phyloP scores from a whole-genome alignment of 2,888 invertebrate genomes.

The Lasioglossum lativentre region DNA sequence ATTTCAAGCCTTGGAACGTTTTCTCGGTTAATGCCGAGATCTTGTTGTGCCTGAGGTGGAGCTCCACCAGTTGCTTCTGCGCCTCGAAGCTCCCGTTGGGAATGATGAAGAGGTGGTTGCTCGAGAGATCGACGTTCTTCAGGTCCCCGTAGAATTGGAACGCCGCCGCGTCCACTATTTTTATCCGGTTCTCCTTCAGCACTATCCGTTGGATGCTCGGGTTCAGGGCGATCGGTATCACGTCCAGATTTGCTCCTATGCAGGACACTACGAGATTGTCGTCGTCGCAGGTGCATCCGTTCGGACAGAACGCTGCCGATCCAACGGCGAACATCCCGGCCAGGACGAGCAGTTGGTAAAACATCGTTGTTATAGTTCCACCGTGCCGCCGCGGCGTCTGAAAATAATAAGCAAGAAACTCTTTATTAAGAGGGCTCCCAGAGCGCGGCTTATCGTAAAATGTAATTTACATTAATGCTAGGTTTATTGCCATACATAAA shows the following conservation, averaged over 20 bases:
- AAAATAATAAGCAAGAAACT: slow-evolving; percentile 47
- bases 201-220: slow-evolving; percentile 95
- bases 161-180: slow-evolving; percentile 93
- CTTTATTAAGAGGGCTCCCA: slow-evolving; percentile 8
- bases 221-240: slow-evolving; percentile 95
- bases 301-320: slow-evolving; percentile 91
- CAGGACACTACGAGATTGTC: slow-evolving; percentile 95
- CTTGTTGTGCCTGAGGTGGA: slow-evolving; percentile 94
- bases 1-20: slow-evolving; percentile 92
- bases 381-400: slow-evolving; percentile 64
- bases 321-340: slow-evolving; percentile 63
- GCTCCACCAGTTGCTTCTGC: slow-evolving; percentile 92
- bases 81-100: slow-evolving; percentile 92
- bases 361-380: slow-evolving; percentile 19
- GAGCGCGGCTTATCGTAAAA: slow-evolving; percentile 21
- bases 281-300: slow-evolving; percentile 95
- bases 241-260: slow-evolving; percentile 93
- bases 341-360: slow-evolving; percentile 65
- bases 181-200: slow-evolving; percentile 93
- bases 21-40: slow-evolving; percentile 92
- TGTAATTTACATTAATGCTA: slow-evolving; percentile 44
- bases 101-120: slow-evolving; percentile 93
- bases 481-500: slow-evolving; percentile 39
- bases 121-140: slow-evolving; percentile 93
- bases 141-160: slow-evolving; percentile 95